phyloP scores from a whole-genome alignment of 2,888 invertebrate genomes.

The Leptinotarsa rubiginosa region DNA sequence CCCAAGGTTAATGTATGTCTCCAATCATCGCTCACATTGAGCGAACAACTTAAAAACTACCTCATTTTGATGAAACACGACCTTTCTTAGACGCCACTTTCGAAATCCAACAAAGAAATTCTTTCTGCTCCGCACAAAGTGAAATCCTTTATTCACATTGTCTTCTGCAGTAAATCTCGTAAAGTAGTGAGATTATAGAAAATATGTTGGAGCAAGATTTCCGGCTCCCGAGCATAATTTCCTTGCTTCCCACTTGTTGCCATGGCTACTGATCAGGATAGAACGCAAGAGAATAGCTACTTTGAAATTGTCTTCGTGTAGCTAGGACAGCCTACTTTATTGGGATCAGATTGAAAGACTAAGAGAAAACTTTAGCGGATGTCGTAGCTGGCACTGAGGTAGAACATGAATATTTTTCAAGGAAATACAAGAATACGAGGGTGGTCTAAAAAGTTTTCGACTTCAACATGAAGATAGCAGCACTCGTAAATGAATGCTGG shows the following conservation, averaged over 20 bases:
- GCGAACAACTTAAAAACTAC: too few relatives aligned
- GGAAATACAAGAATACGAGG: neutral
- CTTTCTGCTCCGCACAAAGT: neutral
- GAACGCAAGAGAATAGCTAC: neutral
- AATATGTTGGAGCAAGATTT: conserved; percentile 20
- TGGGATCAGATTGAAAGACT: neutral
- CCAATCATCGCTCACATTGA: too few relatives aligned
- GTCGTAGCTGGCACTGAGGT: neutral
- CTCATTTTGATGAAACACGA: neutral
- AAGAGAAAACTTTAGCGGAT: neutral
- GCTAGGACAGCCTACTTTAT: neutral
- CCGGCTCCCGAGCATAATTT: conserved; percentile 19
- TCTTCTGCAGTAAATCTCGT: conserved; percentile 3
- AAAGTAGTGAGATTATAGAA: conserved; percentile 11
- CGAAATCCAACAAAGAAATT: neutral
- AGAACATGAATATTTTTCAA: neutral
- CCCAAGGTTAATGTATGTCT: too few relatives aligned
- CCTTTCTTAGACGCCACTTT: neutral
- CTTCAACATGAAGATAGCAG: too few relatives aligned
- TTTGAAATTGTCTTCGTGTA: neutral
- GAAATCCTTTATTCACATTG: conserved; percentile 1
- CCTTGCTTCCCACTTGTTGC: conserved; percentile 27
- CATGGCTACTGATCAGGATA: conserved; percentile 27
- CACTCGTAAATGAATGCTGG: too few relatives aligned
- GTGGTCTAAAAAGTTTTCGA: neutral